These are phyloP conservation scores for Drosophila lutescens DNA, from an alignment of 2,888 invertebrate genomes.

Conservation along the genomic window DNA sequence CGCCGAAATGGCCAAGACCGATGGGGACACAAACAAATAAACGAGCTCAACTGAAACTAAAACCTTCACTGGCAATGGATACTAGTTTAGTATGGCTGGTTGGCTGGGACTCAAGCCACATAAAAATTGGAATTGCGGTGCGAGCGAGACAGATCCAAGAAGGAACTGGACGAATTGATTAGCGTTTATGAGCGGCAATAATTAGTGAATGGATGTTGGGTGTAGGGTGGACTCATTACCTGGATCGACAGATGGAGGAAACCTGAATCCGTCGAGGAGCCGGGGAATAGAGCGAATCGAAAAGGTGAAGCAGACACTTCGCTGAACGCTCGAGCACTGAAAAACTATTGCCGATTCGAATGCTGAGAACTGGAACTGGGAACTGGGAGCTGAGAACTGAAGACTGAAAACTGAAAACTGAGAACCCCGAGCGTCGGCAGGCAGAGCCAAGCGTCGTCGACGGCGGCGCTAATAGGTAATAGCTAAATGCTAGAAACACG, in stretches of 20 bases:
- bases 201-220: not conserved
- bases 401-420: not conserved
- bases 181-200: slow-evolving; percentile 3
- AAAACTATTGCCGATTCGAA: slow-evolving; percentile 29
- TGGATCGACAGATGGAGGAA: not conserved
- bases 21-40: slow-evolving; percentile 1
- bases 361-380: slow-evolving; percentile 11
- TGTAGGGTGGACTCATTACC: not conserved
- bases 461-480: slow-evolving; percentile 9
- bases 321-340: slow-evolving; percentile 63
- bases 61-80: slow-evolving; percentile 2
- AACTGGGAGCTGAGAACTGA: too few relatives aligned
- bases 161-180: not conserved
- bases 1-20: not conserved
- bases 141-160: not conserved
- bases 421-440: slow-evolving; percentile 15
- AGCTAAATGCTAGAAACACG: slow-evolving; percentile 3
- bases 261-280: slow-evolving; percentile 5
- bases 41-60: not conserved
- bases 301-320: slow-evolving; percentile 51
- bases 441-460: slow-evolving; percentile 16
- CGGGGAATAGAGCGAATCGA: slow-evolving; percentile 17
- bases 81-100: not conserved
- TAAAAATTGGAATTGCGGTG: too few relatives aligned
- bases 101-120: not conserved